Base-by-base conservation (phyloP, 1,140 invertebrate species). In the Chymomyza costata region DNA sequence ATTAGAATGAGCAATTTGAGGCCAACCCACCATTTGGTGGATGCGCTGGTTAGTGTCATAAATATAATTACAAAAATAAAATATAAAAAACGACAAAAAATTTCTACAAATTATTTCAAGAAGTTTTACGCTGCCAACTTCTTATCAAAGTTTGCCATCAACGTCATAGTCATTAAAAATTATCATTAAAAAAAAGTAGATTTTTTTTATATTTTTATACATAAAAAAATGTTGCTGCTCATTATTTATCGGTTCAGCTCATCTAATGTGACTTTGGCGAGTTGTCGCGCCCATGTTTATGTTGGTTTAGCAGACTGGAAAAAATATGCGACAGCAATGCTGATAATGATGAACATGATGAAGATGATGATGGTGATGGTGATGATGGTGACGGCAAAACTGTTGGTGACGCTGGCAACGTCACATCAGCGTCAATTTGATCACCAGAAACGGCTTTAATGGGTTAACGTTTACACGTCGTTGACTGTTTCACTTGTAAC, bases 1-100 rank as follows among this genome's bases (percentile, higher is more conserved):
- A 74, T 73, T 73, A 73, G 53, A 60, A 59, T 35, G 45, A 60
- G 35, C 64, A 49, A 76, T 74, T 74, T 74, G 70, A 73, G 54
- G 55, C 69, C 60, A 53, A 50, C 39, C 3, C 8, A 25, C 3
- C 8, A 56, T 50, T 68, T 62, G 58, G 73, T 73, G 67, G 46
- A 67, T 73, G 63, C 39, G 54, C 43, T 52, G 30, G 28, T n/a
- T n/a, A n/a, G n/a, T n/a, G n/a, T n/a, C n/a, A n/a, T n/a, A n/a
- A n/a, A n/a, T n/a, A 55, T 73, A 71, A 67, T 71, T 71, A 58
- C 31, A 30, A 14, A 37, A 17, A 17, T 18, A 30, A 25, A 19
- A 32, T 53, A 46, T 59, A 58, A 53, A 57, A 68, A n/a, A n/a
- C n/a, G n/a, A n/a, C n/a, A n/a, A n/a, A n/a, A n/a, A n/a, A n/a